These are phyloP conservation scores for Oreochromis grahami DNA, from an alignment of 2,797 vertebrate genomes.

Conservation along the genomic window DNA sequence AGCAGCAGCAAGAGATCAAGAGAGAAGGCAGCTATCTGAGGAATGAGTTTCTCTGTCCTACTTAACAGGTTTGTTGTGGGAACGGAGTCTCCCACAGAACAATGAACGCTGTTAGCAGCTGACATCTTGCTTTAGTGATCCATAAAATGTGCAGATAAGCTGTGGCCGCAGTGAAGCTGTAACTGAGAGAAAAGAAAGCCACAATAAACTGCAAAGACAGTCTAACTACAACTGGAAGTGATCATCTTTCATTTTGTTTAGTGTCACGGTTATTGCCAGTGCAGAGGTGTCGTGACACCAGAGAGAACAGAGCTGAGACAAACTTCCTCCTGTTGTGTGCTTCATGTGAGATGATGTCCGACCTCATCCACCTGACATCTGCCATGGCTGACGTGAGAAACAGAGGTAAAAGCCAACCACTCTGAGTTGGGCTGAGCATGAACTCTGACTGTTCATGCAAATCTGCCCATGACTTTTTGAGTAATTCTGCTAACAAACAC, in stretches of 20 bases:
- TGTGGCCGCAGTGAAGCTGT: neutral
- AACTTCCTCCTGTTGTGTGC: accelerated
- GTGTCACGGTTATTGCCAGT: too few relatives aligned
- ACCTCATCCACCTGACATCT: neutral
- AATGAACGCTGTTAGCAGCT: accelerated
- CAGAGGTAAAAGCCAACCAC: accelerated
- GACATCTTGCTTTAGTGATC: neutral
- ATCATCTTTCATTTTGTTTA: neutral
- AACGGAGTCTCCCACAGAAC: neutral
- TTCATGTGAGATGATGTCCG: neutral
- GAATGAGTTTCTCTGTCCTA: neutral
- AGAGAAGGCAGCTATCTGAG: neutral
- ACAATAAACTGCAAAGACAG: neutral
- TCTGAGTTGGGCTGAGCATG: neutral
- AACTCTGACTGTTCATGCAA: neutral
- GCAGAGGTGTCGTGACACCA: neutral
- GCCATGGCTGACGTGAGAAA: neutral
- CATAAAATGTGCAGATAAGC: neutral
- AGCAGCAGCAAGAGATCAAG: accelerated
- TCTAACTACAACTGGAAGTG: accelerated
- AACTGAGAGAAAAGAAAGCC: accelerated
- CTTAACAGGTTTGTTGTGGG: neutral
- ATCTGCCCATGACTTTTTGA: accelerated
- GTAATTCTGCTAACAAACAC: neutral
- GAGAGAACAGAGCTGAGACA: neutral